phyloP scores from a whole-genome alignment of 2,797 vertebrate species.

The Podargus strigoides region DNA sequence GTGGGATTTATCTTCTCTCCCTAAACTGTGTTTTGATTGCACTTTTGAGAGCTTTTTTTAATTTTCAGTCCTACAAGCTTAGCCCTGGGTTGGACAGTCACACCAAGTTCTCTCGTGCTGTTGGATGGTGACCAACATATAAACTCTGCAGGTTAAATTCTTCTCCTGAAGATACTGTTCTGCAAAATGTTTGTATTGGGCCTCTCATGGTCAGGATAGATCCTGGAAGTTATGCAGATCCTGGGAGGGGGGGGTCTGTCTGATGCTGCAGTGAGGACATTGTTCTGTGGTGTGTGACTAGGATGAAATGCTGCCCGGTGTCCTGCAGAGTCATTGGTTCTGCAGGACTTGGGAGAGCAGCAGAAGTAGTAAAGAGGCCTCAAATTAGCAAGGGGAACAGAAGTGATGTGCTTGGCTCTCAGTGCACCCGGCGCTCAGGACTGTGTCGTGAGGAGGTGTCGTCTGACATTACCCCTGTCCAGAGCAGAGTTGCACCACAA shows the following conservation, averaged over 20 bases:
- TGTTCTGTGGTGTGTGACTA: neutral
- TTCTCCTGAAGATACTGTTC: neutral
- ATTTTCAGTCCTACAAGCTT: neutral
- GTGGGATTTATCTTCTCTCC: neutral
- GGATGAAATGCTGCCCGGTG: neutral
- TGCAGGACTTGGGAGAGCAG: neutral
- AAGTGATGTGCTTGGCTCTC: neutral
- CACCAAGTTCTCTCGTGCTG: neutral
- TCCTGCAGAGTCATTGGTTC: neutral
- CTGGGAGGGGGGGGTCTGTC: neutral
- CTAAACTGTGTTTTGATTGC: neutral
- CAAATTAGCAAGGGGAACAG: neutral
- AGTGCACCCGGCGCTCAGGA: neutral
- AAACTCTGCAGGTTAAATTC: neutral
- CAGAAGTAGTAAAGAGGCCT: neutral
- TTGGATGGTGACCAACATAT: neutral
- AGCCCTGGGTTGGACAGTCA: neutral
- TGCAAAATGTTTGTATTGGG: neutral
- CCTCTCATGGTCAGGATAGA: neutral
- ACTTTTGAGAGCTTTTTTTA: neutral
- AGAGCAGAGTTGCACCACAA: neutral
- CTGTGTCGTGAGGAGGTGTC: neutral
- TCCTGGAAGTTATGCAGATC: neutral
- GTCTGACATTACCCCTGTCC: neutral
- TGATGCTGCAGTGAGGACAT: neutral